Conservation (phyloP, 1,140 invertebrate genomes). For the Neuroterus valhalla region DNA sequence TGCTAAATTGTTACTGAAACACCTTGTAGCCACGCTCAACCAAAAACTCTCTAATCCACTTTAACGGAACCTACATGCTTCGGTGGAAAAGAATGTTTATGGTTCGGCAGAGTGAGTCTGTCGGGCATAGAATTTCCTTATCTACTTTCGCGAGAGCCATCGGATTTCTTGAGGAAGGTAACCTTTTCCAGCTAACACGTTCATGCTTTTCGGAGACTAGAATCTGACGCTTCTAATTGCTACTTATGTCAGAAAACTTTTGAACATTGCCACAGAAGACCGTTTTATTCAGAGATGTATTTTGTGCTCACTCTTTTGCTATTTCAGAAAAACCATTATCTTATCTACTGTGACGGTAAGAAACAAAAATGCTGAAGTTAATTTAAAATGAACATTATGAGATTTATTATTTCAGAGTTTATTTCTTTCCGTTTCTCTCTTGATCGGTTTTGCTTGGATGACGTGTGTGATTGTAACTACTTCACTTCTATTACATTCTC, state of each 20-base stretch:
- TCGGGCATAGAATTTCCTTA: slow-evolving; percentile 23
- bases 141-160: slow-evolving; percentile 16
- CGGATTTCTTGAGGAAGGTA: slow-evolving; percentile 14
- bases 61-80: slow-evolving; percentile 24
- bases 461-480: too few species aligned
- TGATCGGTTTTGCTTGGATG: too few species aligned
- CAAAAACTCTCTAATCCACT: slow-evolving; percentile 26
- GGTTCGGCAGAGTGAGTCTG: neutral
- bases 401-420: too few species aligned
- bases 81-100: slow-evolving; percentile 23
- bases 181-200: too few species aligned
- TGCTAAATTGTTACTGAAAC: slow-evolving; percentile 6
- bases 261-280: neutral
- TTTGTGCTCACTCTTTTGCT: neutral
- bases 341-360: too few species aligned
- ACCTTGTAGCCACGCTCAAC: slow-evolving; percentile 13
- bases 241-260: slow-evolving; percentile 6
- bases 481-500: too few species aligned
- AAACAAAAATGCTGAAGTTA: too few species aligned
- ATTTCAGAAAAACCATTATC: too few species aligned
- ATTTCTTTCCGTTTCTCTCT: too few species aligned
- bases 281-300: neutral
- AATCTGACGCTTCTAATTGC: slow-evolving; percentile 14
- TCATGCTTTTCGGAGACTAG: slow-evolving; percentile 7
- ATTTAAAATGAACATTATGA: too few species aligned